A percentile compares a stretch with the other conserved stretches of the same genome.
Conservation (phyloP, 2,797 vertebrate species). For the Dermochelys coriacea region DNA sequence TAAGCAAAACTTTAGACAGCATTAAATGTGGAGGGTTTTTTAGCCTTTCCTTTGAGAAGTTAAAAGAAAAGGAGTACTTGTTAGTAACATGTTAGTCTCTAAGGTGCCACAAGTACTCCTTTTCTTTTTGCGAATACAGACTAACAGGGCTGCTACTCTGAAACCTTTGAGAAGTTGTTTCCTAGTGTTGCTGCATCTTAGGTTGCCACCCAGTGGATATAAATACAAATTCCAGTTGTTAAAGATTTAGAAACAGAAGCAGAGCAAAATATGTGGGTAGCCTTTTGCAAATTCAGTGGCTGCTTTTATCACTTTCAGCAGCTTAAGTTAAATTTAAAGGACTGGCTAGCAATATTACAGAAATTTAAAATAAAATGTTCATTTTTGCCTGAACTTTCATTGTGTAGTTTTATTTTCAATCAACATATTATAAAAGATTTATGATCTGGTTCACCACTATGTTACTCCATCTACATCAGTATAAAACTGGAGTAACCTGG, state of each 20-base stretch:
- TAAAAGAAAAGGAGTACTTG: too few relatives aligned
- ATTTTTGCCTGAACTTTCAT: not conserved
- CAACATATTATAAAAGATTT: fast-evolving
- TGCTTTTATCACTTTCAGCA: not conserved
- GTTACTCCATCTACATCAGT: not conserved
- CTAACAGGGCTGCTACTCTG: too few relatives aligned
- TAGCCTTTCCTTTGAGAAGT: fast-evolving
- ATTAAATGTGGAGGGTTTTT: not conserved
- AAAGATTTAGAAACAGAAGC: not conserved
- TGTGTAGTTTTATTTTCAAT: not conserved
- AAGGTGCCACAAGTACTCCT: too few relatives aligned
- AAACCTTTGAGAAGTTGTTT: fast-evolving
- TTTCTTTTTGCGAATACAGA: too few relatives aligned
- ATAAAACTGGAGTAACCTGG: not conserved
- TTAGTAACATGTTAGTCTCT: too few relatives aligned
- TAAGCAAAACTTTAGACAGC: not conserved
- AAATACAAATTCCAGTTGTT: slow-evolving; percentile 18
- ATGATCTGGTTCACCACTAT: not conserved
- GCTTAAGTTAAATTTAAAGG: not conserved
- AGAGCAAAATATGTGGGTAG: not conserved
- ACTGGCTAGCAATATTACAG: not conserved
- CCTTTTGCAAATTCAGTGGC: not conserved
- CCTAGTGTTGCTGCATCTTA: slow-evolving; percentile 55
- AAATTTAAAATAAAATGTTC: not conserved
- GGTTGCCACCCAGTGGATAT: slow-evolving; percentile 82